phyloP scores from a whole-genome alignment of 2,113 vertebrate genomes.

The Shinisaurus crocodilurus region DNA sequence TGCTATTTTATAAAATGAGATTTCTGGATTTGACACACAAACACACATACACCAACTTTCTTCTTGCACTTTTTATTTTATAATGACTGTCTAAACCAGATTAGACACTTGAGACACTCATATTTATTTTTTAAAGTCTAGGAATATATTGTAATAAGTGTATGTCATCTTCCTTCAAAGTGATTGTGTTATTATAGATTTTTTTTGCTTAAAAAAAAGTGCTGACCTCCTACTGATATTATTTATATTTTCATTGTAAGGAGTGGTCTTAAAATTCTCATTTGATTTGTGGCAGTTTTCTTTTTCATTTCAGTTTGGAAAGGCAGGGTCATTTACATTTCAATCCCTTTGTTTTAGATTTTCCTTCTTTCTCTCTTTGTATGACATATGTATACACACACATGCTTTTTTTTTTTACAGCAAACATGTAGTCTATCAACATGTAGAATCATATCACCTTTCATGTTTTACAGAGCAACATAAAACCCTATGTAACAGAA shows the following conservation, averaged over 20 bases:
- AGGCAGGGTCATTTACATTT: neutral
- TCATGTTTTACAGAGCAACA: neutral
- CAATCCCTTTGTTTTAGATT: neutral
- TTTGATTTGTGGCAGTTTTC: neutral
- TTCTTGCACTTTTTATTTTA: neutral
- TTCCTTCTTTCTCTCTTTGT: neutral
- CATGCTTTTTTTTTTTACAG: too few species aligned
- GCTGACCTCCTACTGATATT: fast-evolving
- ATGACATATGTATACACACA: too few species aligned
- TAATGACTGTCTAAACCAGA: neutral
- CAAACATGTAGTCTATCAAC: neutral
- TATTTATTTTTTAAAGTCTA: neutral
- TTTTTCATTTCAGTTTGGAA: fast-evolving
- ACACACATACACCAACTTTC: neutral
- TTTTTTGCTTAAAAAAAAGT: neutral
- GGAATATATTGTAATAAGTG: neutral
- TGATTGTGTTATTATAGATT: neutral
- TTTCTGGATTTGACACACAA: constrained; percentile 5
- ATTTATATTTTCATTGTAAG: constrained; percentile 3
- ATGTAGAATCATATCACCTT: neutral
- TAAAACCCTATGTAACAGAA: neutral
- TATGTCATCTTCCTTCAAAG: neutral
- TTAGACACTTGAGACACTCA: neutral
- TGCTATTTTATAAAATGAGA: neutral
- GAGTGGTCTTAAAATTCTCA: neutral